These are phyloP conservation scores for Pentalonia nigronervosa DNA, from an alignment of 1,140 invertebrate species.

Conservation along the genomic window DNA sequence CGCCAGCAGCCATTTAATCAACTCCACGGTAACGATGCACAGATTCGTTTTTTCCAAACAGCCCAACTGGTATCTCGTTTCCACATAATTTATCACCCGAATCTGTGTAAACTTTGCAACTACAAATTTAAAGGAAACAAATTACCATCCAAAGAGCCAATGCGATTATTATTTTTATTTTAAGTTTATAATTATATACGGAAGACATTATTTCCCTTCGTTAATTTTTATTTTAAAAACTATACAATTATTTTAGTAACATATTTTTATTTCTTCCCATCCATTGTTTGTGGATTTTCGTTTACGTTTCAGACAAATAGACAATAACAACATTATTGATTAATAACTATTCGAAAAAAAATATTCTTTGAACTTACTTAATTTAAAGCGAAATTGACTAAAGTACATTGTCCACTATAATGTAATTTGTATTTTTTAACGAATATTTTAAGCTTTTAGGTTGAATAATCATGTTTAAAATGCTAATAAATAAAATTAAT, in stretches of 20 bases:
- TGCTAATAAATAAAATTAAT: not conserved
- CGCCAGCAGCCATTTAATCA: conserved; percentile 41
- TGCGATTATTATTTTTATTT: not conserved
- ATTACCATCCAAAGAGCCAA: conserved; percentile 25
- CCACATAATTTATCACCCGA: conserved; percentile 37
- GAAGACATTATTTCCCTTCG: not conserved
- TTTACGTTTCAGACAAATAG: too few relatives aligned
- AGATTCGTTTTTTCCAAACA: conserved; percentile 1
- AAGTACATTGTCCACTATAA: too few relatives aligned
- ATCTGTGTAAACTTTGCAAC: not conserved
- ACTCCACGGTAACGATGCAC: not conserved
- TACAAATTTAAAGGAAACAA: conserved; percentile 6
- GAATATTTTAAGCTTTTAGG: not conserved
- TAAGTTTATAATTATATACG: not conserved
- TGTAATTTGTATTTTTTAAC: not conserved
- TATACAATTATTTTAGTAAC: not conserved
- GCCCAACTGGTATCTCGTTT: conserved; percentile 9
- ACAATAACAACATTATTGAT: too few relatives aligned
- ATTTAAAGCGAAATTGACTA: too few relatives aligned
- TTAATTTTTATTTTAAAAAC: not conserved
- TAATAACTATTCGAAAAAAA: too few relatives aligned
- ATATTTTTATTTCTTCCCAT: not conserved
- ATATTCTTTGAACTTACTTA: too few relatives aligned
- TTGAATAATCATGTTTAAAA: not conserved
- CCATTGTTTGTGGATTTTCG: too few relatives aligned